phyloP scores from a whole-genome alignment of 1,140 invertebrate genomes.

The Ganaspis sp. region DNA sequence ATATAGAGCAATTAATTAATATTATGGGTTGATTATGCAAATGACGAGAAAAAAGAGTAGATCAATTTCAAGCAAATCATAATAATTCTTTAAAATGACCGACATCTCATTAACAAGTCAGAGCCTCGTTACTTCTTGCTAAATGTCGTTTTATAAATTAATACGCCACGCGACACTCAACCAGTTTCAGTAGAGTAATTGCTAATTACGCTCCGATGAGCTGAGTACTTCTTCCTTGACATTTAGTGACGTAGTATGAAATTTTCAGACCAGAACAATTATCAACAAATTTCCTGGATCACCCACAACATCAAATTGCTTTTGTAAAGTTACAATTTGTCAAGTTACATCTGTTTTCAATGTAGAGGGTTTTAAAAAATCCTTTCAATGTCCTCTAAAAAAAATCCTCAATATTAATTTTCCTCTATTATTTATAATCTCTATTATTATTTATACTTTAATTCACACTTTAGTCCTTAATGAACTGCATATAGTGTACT shows the following conservation, averaged over 20 bases:
- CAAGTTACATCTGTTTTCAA: too few species aligned
- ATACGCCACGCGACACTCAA: conserved; percentile 24
- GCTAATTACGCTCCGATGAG: conserved; percentile 9
- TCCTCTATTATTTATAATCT: too few species aligned
- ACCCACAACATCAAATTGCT: neutral
- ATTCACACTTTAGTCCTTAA: too few species aligned
- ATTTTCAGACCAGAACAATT: conserved; percentile 18
- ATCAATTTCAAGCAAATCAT: neutral
- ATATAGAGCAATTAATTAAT: too few species aligned
- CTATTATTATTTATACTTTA: too few species aligned
- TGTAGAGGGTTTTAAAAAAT: too few species aligned
- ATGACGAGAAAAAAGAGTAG: neutral
- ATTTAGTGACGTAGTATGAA: neutral
- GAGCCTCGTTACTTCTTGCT: neutral
- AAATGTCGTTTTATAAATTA: conserved; percentile 20
- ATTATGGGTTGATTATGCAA: too few species aligned
- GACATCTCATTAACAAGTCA: neutral
- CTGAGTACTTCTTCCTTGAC: conserved; percentile 5
- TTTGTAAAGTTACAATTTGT: neutral
- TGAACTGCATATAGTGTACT: too few species aligned
- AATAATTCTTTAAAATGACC: neutral
- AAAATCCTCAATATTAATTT: too few species aligned
- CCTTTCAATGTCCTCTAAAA: too few species aligned
- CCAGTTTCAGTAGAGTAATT: conserved; percentile 9
- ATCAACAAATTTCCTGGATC: neutral